These are phyloP conservation scores for Mastomys coucha DNA, from an alignment of 2,113 vertebrate species.

Conservation along the genomic window DNA sequence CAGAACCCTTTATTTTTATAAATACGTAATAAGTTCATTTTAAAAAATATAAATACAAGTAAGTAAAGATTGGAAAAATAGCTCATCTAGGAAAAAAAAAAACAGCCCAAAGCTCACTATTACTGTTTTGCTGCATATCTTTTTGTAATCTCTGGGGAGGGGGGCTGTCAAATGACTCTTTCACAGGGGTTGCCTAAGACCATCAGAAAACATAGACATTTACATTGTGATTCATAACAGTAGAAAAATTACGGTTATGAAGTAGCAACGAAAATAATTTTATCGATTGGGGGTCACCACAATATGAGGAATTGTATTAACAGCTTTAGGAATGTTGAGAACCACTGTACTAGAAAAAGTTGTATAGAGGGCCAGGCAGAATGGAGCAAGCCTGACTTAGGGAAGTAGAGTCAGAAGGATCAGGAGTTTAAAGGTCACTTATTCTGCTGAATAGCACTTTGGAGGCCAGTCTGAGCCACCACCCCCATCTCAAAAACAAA, in stretches of 20 bases:
- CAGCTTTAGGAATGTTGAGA: background rate
- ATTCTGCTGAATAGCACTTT: background rate
- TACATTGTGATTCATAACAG: background rate
- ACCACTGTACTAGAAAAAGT: background rate
- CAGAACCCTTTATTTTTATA: conserved; percentile 49
- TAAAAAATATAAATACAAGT: background rate
- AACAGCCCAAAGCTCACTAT: background rate
- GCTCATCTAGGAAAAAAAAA: background rate
- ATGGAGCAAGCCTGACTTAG: background rate
- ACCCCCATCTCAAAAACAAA: background rate
- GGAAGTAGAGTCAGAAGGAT: background rate
- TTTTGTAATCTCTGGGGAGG: background rate
- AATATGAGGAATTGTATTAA: background rate
- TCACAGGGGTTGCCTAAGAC: background rate
- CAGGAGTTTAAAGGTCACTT: background rate
- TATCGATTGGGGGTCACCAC: background rate
- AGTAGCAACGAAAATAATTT: background rate
- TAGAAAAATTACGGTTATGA: background rate
- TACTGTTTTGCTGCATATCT: background rate
- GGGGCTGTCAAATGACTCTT: background rate
- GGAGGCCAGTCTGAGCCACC: background rate
- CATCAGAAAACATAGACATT: background rate
- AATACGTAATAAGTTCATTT: background rate
- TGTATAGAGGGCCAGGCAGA: background rate
- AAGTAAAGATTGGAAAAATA: background rate